Evolutionary conservation across 2,888 invertebrate species (phyloP), one percentile per base, ranked within the genome.

Genomic region (Acholoe squamosa): DNA sequence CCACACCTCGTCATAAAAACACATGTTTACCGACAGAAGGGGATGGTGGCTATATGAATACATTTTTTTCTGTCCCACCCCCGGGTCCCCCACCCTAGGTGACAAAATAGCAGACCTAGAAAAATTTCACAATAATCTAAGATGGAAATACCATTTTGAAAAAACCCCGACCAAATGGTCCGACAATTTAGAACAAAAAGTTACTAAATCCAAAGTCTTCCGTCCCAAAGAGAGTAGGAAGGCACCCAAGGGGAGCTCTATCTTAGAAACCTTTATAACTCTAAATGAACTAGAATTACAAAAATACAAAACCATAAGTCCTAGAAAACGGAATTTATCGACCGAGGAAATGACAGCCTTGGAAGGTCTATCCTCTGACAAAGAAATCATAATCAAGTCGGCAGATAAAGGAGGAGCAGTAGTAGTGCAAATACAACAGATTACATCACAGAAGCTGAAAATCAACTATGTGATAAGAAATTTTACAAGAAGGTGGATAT

Each of bases 141-240:
- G 67, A n/a, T 67, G 67, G 67, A 67, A 67, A 67, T 25, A 67
- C 14, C n/a, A 19, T 67, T 67, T 67, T n/a, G n/a, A n/a, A n/a
- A n/a, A n/a, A n/a, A n/a, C n/a, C n/a, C n/a, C n/a, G n/a, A n/a
- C n/a, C n/a, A n/a, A n/a, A n/a, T n/a, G n/a, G n/a, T n/a, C n/a
- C n/a, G n/a, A n/a, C n/a, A n/a, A n/a, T n/a, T n/a, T n/a, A n/a
- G n/a, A n/a, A n/a, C n/a, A n/a, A n/a, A n/a, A n/a, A n/a, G 67
- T 67, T 67, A 19, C 14, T 25, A n/a, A 25, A 67, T 67, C 67
- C 67, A 67, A 67, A 25, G 67, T 67, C 5, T 25, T 67, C 67
- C 12, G 67, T 7, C 67, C 67, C 16, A 25, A 67, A 12, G n/a
- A 67, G 7, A 16, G 7, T 7, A 12, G n/a, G n/a, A 7, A 25